These are phyloP conservation scores for Stichopus chloronotus DNA, from an alignment of 35 echinoderm and acorn worm species.

Conservation along the genomic window DNA sequence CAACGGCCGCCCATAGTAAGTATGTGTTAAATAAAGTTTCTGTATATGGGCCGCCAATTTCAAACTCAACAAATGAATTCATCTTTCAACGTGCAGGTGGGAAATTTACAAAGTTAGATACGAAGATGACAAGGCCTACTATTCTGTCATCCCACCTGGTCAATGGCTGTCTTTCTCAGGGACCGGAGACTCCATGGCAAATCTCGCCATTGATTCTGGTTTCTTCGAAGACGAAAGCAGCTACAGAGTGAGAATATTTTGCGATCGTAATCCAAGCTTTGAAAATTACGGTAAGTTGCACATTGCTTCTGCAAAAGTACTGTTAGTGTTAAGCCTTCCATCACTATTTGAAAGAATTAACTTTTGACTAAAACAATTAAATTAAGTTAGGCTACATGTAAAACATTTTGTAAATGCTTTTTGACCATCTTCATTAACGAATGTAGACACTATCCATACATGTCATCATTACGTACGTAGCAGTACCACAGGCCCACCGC, in stretches of 20 bases:
- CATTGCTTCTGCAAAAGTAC: not conserved
- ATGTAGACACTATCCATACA: no score
- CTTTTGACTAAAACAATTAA: no score
- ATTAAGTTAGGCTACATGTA: no score
- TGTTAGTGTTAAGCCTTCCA: not conserved
- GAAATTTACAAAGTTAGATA: slow-evolving; percentile 64
- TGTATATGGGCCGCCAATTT: no score
- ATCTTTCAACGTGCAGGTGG: slow-evolving; percentile 52
- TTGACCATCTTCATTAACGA: no score
- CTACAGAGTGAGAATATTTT: slow-evolving; percentile 72
- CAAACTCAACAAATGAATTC: no score
- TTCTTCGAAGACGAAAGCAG: slow-evolving; percentile 64
- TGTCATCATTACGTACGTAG: no score
- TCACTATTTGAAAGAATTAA: no score
- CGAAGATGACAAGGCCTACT: not conserved
- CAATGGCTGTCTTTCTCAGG: slow-evolving; percentile 77
- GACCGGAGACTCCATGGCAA: slow-evolving; percentile 76
- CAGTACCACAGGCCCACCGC: no score
- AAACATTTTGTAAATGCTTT: no score
- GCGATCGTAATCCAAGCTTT: slow-evolving; percentile 70
- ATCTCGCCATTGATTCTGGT: slow-evolving; percentile 81
- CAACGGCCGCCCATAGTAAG: no score
- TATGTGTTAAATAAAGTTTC: no score
- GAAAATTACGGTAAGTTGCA: slow-evolving; percentile 49
- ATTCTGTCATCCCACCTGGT: slow-evolving; percentile 36